Conservation (phyloP, 2,888 invertebrate genomes). For the Meteorus cinctellus region DNA sequence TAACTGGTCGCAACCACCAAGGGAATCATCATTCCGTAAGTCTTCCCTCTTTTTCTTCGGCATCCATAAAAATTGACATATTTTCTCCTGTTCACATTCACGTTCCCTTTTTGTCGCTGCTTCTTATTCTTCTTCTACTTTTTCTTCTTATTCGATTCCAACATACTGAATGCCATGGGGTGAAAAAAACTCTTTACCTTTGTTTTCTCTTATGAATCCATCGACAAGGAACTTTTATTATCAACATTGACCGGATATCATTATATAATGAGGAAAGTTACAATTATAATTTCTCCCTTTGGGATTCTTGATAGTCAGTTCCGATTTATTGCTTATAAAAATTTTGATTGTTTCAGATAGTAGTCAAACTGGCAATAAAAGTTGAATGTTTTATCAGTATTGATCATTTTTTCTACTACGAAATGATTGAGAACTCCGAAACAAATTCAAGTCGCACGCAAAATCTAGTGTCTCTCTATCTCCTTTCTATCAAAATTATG, state of each 20-base stretch:
- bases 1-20: slow-evolving; percentile 43
- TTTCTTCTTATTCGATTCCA: background rate
- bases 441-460: background rate
- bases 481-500: background rate
- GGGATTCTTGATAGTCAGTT: too few relatives aligned
- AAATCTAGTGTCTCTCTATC: background rate
- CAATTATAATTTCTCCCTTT: background rate
- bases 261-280: background rate
- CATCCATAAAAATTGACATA: slow-evolving; percentile 28
- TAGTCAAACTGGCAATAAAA: too few relatives aligned
- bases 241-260: background rate
- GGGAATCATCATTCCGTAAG: slow-evolving; percentile 39
- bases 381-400: too few relatives aligned
- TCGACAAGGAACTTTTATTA: background rate
- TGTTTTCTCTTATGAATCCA: background rate
- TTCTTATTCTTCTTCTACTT: too few relatives aligned
- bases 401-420: background rate
- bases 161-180: background rate
- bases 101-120: background rate
- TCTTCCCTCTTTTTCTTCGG: slow-evolving; percentile 18
- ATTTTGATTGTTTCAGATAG: too few relatives aligned
- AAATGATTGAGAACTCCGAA: background rate
- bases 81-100: slow-evolving; percentile 11
- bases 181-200: background rate
- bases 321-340: too few relatives aligned